phyloP scores from a whole-genome alignment of 2,888 invertebrate genomes.

The Tipula helvola region DNA sequence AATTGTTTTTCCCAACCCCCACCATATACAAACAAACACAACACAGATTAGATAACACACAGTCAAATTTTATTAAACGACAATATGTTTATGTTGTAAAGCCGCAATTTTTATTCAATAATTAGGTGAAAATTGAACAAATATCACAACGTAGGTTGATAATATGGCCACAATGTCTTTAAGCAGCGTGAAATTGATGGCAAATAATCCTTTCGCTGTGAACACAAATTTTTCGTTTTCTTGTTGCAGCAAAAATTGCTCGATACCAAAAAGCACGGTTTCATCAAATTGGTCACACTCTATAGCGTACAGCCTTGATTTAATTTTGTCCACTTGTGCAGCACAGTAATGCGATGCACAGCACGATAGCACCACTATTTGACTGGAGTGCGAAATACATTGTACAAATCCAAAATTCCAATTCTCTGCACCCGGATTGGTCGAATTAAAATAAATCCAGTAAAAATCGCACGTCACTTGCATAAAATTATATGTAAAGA shows the following conservation, averaged over 20 bases:
- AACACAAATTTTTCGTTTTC: neutral
- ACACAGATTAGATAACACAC: neutral
- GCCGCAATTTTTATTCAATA: neutral
- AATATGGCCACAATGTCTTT: constrained; percentile 5
- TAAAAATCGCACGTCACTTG: neutral
- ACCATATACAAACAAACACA: neutral
- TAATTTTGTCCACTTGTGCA: neutral
- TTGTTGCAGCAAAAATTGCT: neutral
- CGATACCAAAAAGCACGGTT: neutral
- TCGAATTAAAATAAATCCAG: neutral
- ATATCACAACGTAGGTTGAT: neutral
- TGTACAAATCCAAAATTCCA: neutral
- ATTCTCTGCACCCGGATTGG: neutral
- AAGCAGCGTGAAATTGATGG: neutral
- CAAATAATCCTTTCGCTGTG: neutral
- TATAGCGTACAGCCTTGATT: neutral
- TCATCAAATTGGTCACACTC: neutral
- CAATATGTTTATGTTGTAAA: neutral
- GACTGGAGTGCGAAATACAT: neutral
- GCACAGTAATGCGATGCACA: neutral
- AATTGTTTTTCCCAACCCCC: neutral
- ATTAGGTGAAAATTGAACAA: constrained; percentile 6
- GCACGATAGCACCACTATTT: neutral
- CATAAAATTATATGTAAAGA: neutral
- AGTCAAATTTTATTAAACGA: neutral